phyloP scores from a whole-genome alignment of 2,797 vertebrate genomes.

The Cyprinodon diabolis region DNA sequence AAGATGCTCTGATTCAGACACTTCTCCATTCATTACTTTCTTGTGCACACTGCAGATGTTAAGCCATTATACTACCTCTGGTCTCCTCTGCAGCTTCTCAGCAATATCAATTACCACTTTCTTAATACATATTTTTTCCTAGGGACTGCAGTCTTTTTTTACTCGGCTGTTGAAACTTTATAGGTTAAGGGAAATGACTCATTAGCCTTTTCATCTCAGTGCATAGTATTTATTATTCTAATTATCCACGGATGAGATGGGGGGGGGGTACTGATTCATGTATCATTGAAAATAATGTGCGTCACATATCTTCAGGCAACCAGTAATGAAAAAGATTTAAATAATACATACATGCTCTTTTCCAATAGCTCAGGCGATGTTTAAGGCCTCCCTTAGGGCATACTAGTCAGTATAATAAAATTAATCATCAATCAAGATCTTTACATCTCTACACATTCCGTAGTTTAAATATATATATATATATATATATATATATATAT shows the following conservation, averaged over 20 bases:
- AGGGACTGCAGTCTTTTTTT: slow-evolving; percentile 8
- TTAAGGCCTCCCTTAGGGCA: slow-evolving; percentile 22
- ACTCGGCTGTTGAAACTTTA: slow-evolving; percentile 16
- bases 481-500: background rate
- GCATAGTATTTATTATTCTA: slow-evolving; percentile 14
- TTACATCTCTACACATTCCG: background rate
- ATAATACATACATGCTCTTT: slow-evolving; percentile 39
- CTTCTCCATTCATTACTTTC: slow-evolving; percentile 46
- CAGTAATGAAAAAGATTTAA: slow-evolving; percentile 38
- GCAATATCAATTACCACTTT: slow-evolving; percentile 40
- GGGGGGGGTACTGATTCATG: slow-evolving; percentile 15
- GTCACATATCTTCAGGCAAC: slow-evolving; percentile 22
- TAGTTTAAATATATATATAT: background rate
- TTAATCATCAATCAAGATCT: background rate
- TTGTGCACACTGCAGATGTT: slow-evolving; percentile 38
- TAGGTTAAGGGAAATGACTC: slow-evolving; percentile 30
- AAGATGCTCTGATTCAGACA: slow-evolving; percentile 44
- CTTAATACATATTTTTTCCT: slow-evolving; percentile 41
- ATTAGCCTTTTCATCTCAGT: slow-evolving; percentile 24
- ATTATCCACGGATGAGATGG: slow-evolving; percentile 11
- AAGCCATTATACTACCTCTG: slow-evolving; percentile 38
- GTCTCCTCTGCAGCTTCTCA: slow-evolving; percentile 33
- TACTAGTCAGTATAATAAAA: slow-evolving; percentile 14
- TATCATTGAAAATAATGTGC: slow-evolving; percentile 21
- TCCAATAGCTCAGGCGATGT: slow-evolving; percentile 23